These are phyloP conservation scores for Falco concolor DNA, from an alignment of 2,797 vertebrate genomes.

Conservation along the genomic window DNA sequence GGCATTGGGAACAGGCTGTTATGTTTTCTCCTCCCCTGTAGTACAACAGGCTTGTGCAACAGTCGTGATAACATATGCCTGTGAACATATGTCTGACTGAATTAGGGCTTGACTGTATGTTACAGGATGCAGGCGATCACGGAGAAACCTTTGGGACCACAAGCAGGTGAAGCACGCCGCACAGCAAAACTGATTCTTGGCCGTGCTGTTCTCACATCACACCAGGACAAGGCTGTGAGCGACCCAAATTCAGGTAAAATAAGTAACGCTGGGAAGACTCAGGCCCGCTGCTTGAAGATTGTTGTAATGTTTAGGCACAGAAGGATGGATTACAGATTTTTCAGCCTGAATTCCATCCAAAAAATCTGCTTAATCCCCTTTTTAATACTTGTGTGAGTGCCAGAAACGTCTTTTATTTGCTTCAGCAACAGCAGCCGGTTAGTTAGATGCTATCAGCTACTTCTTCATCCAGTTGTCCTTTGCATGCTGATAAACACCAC, in stretches of 20 bases:
- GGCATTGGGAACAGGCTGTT: not conserved
- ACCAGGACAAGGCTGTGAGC: not conserved
- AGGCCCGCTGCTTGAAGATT: not conserved
- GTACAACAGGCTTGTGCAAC: not conserved
- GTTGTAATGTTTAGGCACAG: not conserved
- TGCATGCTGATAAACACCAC: constrained; percentile 43
- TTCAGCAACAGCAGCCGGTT: constrained; percentile 15
- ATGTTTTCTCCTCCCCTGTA: accelerated
- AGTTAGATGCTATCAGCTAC: constrained; percentile 54
- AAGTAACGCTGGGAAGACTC: not conserved
- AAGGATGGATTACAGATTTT: not conserved
- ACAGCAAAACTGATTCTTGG: not conserved
- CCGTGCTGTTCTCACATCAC: not conserved
- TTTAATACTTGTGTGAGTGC: constrained; percentile 26
- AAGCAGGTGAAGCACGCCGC: not conserved
- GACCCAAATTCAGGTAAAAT: not conserved
- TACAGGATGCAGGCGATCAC: not conserved
- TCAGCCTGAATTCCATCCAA: not conserved
- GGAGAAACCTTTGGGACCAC: not conserved
- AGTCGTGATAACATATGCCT: not conserved
- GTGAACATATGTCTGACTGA: not conserved
- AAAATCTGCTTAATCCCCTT: constrained; percentile 43
- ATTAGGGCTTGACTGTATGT: not conserved
- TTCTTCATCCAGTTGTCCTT: constrained; percentile 50
- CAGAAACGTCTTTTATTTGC: constrained; percentile 12